Base-by-base conservation (phyloP, 2,113 vertebrate genomes). In the Scomber colias region DNA sequence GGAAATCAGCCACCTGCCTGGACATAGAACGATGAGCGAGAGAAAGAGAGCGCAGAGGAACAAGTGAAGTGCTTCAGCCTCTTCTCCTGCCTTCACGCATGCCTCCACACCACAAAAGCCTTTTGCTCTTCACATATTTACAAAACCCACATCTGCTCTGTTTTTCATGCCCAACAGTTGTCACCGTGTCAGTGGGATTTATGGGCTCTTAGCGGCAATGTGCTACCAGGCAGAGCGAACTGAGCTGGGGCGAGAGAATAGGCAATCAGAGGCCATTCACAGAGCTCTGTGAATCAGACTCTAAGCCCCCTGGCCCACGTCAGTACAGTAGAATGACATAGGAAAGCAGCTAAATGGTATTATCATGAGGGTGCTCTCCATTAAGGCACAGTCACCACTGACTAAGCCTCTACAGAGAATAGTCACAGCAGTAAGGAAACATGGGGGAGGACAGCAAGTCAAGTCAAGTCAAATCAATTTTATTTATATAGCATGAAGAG, bases 231-330 rank as follows among this genome's bases (percentile, higher is more conserved):
- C 89, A 82, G 62, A 81, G 84, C 69, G 35, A 90, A 83, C 83
- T 77, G 87, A 88, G 90, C 87, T 48, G 77, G 60, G 84, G 82
- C n/a, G 48, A 89, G 80, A 93, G 90, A 92, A 94, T 91, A 90
- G 91, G 91, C 92, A 94, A 94, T 94, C 93, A 94, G 87, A 79
- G 85, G 79, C 85, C 85, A 92, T 94, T 94, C 92, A 93, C 74
- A 72, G 73, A 71, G 89, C 78, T 77, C 77, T 75, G 74, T 87
- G 89, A 91, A 87, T 91, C 86, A 77, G 57, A 87, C 80, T 78
- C 87, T 92, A 86, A 92, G 88, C 90, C 79, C 83, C 83, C 74
- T 79, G 82, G 89, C 83, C 88, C 75, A 71, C 78, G 88, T 92
- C 89, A 77, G 86, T 85, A 89, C 88, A 86, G 87, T 85, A 85